These are phyloP conservation scores for Leucoraja erinaceus DNA, from an alignment of 2,113 vertebrate species.

Conservation along the genomic window DNA sequence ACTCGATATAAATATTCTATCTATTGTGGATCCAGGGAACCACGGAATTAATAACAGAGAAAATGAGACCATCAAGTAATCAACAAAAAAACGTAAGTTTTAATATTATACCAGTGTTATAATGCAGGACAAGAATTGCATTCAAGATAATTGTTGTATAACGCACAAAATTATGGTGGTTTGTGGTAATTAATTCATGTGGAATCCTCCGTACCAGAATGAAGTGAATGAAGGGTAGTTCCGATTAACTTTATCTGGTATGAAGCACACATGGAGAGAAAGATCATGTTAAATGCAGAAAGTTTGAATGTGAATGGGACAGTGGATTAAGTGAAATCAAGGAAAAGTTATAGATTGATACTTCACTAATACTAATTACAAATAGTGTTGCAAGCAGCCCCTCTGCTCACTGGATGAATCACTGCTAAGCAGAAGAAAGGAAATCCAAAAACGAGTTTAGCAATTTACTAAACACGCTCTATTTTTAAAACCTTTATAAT, in stretches of 20 bases:
- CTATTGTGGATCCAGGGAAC: background rate
- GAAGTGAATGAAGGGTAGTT: background rate
- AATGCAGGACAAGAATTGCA: background rate
- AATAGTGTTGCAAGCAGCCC: too few species aligned
- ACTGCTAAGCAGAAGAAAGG: background rate
- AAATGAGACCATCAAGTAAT: background rate
- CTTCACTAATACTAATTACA: background rate
- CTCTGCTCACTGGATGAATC: background rate
- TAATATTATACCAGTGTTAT: background rate
- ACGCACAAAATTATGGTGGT: background rate
- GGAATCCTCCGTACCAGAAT: background rate
- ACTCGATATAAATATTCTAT: background rate
- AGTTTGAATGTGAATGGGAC: background rate
- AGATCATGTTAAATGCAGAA: background rate
- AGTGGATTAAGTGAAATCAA: background rate
- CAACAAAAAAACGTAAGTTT: slow-evolving; percentile 22
- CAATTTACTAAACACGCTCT: background rate
- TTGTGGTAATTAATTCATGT: background rate
- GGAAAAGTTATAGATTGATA: background rate
- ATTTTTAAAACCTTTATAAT: background rate
- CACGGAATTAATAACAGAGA: background rate
- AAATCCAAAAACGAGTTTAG: background rate
- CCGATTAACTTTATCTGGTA: background rate
- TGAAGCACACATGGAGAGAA: background rate
- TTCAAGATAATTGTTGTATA: background rate